Evolutionary conservation across 1,140 invertebrate species (phyloP), one percentile per base, ranked within the genome.

Genomic region (Neodiprion pinetum): DNA sequence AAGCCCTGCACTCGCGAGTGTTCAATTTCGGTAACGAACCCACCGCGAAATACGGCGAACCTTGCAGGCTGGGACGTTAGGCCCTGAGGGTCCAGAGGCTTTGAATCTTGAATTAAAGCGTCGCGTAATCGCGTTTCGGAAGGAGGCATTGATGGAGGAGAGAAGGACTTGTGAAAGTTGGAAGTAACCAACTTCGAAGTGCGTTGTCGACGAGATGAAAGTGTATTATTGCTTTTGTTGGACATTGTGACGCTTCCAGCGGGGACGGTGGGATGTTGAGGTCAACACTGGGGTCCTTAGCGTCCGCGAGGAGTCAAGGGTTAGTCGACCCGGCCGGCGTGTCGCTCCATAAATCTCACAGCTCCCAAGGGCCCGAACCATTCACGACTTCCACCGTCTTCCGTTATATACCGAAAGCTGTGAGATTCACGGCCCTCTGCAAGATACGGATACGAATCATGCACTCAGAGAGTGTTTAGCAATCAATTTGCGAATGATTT

Each of bases 281-380:
- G 53, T 61, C 53, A 61, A 61, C 53, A 17, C n/a, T 17, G 70
- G 21, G 70, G 70, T 17, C 70, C 48, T 17, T 71, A 17, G 48
- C 23, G 70, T 50, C 79, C 75, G 79, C 75, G 76, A 83, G 79
- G 79, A 86, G 83, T 87, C 85, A 87, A 86, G 82, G 85, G 86
- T 87, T 86, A 85, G 67, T 21, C 67, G 40, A 69, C 66, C 71
- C 77, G 70, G 70, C 21, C 75, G 76, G 68, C 82, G 79, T 61
- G 53, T 61, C n/a, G 53, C 53, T 82, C 86, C 82, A 87, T 87
- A 87, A 87, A 87, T 87, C 86, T 87, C 84, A 84, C 83, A 12
- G 81, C 84, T 86, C 84, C 83, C 86, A 84, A 84, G 83, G 85
- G 85, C n/a, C 4, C 83, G 83, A 85, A 84, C 86, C 85, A 86